Conservation (phyloP, 2,113 vertebrate species). For the Egretta garzetta region DNA sequence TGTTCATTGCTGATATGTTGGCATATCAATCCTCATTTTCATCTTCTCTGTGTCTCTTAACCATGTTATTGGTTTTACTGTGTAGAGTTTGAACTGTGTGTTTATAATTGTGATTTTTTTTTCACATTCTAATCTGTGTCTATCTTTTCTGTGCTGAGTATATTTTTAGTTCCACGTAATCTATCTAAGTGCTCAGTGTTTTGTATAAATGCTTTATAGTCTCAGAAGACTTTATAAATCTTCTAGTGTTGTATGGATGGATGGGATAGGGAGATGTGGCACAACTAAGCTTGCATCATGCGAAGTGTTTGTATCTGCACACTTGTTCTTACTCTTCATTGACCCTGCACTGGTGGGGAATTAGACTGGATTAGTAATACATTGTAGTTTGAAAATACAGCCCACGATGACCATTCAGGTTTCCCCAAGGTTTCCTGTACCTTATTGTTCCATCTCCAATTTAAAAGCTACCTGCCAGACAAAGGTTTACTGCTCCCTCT, state of each 20-base stretch:
- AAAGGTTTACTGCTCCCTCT: slow-evolving; percentile 31
- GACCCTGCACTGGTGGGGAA: neutral
- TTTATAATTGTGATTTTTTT: neutral
- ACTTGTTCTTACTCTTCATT: neutral
- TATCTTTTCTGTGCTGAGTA: neutral
- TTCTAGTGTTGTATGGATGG: fast-evolving
- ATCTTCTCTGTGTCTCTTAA: neutral
- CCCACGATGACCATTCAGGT: neutral
- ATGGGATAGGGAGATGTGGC: neutral
- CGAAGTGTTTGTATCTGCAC: neutral
- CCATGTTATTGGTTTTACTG: neutral
- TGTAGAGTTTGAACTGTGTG: neutral
- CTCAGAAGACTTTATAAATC: neutral
- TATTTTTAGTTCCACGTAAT: neutral
- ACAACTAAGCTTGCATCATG: neutral
- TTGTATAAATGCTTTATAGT: neutral
- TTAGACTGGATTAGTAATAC: neutral
- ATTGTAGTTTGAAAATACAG: neutral
- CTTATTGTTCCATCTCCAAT: neutral
- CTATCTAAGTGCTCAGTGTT: neutral
- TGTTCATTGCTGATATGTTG: neutral
- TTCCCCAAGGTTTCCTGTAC: neutral
- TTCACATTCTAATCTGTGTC: neutral
- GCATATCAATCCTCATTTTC: neutral
- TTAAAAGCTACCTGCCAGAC: neutral